These are phyloP conservation scores for Ellobius talpinus DNA, from an alignment of 2,113 vertebrate species.

Conservation along the genomic window DNA sequence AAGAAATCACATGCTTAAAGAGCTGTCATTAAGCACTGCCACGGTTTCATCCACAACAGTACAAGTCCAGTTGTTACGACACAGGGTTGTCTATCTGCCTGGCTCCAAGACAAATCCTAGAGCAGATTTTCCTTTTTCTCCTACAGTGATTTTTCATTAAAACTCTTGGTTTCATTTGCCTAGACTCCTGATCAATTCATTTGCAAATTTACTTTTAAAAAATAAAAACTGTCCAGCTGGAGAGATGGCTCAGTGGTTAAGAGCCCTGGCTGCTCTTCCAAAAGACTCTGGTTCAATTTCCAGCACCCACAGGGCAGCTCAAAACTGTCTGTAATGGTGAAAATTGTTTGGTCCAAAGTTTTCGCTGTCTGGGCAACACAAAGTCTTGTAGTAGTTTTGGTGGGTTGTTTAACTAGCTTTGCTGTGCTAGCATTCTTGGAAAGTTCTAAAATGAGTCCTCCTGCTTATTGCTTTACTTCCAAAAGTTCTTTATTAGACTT, in stretches of 20 bases:
- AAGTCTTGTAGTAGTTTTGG: neutral
- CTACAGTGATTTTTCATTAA: constrained; percentile 1
- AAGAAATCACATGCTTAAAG: neutral
- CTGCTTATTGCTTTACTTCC: neutral
- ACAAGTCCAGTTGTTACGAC: neutral
- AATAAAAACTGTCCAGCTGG: neutral
- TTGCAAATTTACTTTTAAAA: constrained; percentile 29
- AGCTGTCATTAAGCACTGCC: neutral
- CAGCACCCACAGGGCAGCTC: neutral
- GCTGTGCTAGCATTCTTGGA: neutral
- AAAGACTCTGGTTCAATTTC: neutral
- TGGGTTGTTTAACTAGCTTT: neutral
- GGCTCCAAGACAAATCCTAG: neutral
- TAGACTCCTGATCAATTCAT: neutral
- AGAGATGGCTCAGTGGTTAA: neutral
- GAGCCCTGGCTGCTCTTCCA: neutral
- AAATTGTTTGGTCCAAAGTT: neutral
- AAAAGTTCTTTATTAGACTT: neutral
- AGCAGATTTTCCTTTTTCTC: neutral
- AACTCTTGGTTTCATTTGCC: constrained; percentile 13
- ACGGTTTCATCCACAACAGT: neutral
- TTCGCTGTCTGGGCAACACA: neutral
- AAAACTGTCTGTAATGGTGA: neutral
- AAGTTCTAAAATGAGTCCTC: neutral
- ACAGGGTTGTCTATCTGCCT: neutral